These are phyloP conservation scores for Galbula dea DNA, from an alignment of 2,113 vertebrate species.

Conservation along the genomic window DNA sequence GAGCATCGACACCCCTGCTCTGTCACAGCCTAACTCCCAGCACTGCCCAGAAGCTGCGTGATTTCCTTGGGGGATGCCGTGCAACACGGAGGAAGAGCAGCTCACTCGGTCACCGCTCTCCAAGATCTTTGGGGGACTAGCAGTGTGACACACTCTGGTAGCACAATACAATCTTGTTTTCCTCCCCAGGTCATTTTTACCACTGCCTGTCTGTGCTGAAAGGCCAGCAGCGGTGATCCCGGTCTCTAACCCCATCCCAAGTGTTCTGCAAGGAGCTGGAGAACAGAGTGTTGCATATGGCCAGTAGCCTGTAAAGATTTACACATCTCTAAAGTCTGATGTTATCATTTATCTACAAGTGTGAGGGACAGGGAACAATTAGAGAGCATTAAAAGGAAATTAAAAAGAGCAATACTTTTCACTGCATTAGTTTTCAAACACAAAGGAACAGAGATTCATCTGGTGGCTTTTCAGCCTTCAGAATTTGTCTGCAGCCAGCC, in stretches of 20 bases:
- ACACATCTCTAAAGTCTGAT: neutral
- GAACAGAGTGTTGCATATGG: neutral
- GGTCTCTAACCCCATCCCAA: neutral
- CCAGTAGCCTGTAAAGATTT: neutral
- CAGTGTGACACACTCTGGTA: neutral
- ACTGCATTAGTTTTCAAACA: neutral
- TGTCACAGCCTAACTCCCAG: neutral
- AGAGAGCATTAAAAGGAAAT: neutral
- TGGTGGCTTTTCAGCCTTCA: neutral
- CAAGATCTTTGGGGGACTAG: neutral
- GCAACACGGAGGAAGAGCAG: neutral
- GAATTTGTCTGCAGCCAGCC: neutral
- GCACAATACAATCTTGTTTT: neutral
- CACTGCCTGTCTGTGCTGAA: neutral
- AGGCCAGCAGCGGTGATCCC: neutral
- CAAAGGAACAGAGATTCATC: neutral
- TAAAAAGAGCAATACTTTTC: neutral
- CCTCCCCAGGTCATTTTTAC: neutral
- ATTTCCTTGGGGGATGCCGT: neutral
- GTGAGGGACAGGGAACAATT: neutral
- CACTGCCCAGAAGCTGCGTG: neutral
- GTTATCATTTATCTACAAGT: neutral
- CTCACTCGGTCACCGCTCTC: fast-evolving
- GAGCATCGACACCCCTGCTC: neutral
- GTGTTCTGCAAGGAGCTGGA: neutral